Conservation (phyloP, 2,888 invertebrate genomes). For the Nematopogon swammerdamellus region DNA sequence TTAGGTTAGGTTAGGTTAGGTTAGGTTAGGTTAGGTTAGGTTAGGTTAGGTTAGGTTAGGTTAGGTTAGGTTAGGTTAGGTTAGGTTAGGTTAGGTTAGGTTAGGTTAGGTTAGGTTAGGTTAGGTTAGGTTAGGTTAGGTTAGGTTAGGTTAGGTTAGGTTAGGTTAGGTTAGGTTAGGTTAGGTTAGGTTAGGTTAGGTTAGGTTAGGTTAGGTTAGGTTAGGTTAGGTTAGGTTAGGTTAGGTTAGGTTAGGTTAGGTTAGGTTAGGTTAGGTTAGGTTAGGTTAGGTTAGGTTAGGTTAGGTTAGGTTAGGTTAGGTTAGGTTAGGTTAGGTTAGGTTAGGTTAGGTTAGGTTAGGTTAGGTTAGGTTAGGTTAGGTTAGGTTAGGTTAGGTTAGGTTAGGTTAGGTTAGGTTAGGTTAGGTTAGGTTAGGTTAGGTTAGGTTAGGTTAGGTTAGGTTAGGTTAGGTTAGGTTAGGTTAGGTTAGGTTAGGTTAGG, state of each 20-base stretch:
- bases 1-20: constrained; percentile 3
- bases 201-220: constrained; percentile 3
- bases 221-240: constrained; percentile 3
- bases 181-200: constrained; percentile 3
- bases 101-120: constrained; percentile 3
- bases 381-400: constrained; percentile 3
- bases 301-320: constrained; percentile 3
- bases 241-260: constrained; percentile 3
- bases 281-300: constrained; percentile 3
- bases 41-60: constrained; percentile 3
- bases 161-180: constrained; percentile 3
- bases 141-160: constrained; percentile 3
- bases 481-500: too few relatives aligned
- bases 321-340: constrained; percentile 3
- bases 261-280: constrained; percentile 3
- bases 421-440: constrained; percentile 3
- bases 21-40: constrained; percentile 3
- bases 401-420: constrained; percentile 3
- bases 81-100: constrained; percentile 3
- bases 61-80: constrained; percentile 3
- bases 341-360: constrained; percentile 3
- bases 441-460: constrained; percentile 3
- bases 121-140: constrained; percentile 3
- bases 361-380: constrained; percentile 3
- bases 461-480: constrained; percentile 1